Evolutionary conservation across 2,797 vertebrate species (phyloP), one percentile per base, ranked within the genome.

Genomic region (Lacerta agilis): DNA sequence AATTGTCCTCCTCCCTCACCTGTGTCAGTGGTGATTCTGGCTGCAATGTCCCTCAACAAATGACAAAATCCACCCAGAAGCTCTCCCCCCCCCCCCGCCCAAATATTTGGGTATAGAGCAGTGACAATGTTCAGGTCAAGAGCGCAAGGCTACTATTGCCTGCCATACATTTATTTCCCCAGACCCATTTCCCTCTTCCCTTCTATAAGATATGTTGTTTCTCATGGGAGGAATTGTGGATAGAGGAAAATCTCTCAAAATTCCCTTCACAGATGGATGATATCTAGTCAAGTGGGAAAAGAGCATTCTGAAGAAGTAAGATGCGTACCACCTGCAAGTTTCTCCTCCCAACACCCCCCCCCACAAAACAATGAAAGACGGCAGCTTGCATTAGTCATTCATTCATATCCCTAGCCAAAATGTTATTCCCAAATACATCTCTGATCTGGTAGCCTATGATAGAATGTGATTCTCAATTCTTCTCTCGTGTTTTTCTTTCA

Each of bases 391-490:
- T 80, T 73, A 1, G 18, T 78, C 8, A 61, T 61, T 77, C 78
- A 83, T 83, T 41, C 23, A 73, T 23, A 66, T 43, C 58, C 55
- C 80, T 84, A 38, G 20, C 8, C 18, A 6, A 79, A 73, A 33
- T 20, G 33, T 15, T 36, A 17, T 73, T 20, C 4, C 7, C 20
- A 33, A 64, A 67, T 17, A 33, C 17, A 33, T 13, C 8, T 79
- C 27, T 17, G 41, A 7, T 84, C 20, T 45, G 11, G 5, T 33
- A 43, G 5, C 4, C 43, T 43, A 82, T n/a, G 18, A 82, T 23
- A 55, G 55, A 82, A 49, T 38, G 3, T 43, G 0, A 3, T 71
- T 1, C 1, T 23, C 29, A 8, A 1, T 2, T 2, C 25, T 6
- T 33, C 66, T 72, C 78, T 20, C 2, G 1, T 72, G 67, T 85